phyloP scores from a whole-genome alignment of 1,140 invertebrate species.

The Prorops nasuta region DNA sequence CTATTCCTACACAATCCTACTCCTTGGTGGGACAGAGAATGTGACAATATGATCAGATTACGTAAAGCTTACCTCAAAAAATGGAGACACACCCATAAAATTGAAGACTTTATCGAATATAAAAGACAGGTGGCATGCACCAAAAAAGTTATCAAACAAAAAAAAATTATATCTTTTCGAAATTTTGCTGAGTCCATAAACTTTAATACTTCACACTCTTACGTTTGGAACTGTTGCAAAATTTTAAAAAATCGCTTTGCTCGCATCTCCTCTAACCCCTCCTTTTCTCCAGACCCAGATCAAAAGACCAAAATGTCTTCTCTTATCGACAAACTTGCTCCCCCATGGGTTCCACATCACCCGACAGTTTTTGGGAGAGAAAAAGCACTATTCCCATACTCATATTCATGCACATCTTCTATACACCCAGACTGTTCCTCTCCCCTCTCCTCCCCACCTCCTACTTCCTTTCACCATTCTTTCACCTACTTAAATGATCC shows the following conservation, averaged over 20 bases:
- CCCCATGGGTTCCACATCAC: background rate
- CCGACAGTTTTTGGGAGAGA: no score
- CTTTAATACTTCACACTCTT: background rate
- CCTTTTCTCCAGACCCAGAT: background rate
- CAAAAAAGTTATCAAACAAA: background rate
- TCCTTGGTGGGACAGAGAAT: conserved; percentile 2
- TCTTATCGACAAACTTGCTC: background rate
- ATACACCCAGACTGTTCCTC: no score
- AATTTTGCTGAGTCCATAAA: background rate
- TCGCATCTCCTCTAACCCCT: background rate
- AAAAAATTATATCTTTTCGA: background rate
- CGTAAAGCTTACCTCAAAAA: background rate
- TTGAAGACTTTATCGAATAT: conserved; percentile 1
- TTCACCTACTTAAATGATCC: background rate
- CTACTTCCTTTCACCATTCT: background rate
- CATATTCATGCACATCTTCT: no score
- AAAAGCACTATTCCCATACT: no score
- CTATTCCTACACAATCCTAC: background rate
- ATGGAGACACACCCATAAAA: background rate
- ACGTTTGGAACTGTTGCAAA: background rate
- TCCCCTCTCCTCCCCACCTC: background rate
- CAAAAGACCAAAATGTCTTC: background rate
- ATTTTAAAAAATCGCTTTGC: background rate
- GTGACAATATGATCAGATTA: background rate
- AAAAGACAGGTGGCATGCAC: conserved; percentile 2